Evolutionary conservation across 2,888 invertebrate species (phyloP), one percentile per base, ranked within the genome.

Genomic region (Drosophila rellima): DNA sequence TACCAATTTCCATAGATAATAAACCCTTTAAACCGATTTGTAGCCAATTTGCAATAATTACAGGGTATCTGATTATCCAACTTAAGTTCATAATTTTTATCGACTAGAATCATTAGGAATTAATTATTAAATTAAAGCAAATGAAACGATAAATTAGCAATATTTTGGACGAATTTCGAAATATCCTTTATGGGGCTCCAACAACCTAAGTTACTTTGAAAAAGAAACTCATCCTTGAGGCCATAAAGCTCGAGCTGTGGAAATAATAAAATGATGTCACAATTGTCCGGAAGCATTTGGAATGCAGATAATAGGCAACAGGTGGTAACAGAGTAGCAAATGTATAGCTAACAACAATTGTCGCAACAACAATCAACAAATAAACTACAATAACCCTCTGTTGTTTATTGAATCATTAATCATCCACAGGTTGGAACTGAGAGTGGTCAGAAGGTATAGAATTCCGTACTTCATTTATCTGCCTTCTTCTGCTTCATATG

Each of bases 401-500:
- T 62, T 56, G 56, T 56, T 45, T 20, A 35, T 42, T 23, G 15
- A 11, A 35, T 56, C 56, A 56, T 56, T 35, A 56, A 56, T 56
- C 56, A 56, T 15, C 2, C 20, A 15, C 26, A 54, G 40, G 39
- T 29, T 42, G 40, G 2, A 31, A 23, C 52, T 23, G 37, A 52
- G 39, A 26, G 11, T 15, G 17, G 31, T n/a, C 31, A 7, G 20
- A 18, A 42, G 13, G 20, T 20, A 3, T 6, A 48, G 48, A 48
- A 48, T 20, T 40, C 18, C 17, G 31, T 55, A 17, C 37, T 31
- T 45, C 50, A 52, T 63, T 84, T 78, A 78, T 71, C 82, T 64
- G 61, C 52, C 73, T 84, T 69, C 82, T 87, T 82, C 82, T 88
- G 88, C 68, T 84, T 82, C 85, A 85, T 73, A 82, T 84, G 79